Evolutionary conservation across 2,113 vertebrate genomes (phyloP).

Genomic region (Corynorhinus townsendii): DNA sequence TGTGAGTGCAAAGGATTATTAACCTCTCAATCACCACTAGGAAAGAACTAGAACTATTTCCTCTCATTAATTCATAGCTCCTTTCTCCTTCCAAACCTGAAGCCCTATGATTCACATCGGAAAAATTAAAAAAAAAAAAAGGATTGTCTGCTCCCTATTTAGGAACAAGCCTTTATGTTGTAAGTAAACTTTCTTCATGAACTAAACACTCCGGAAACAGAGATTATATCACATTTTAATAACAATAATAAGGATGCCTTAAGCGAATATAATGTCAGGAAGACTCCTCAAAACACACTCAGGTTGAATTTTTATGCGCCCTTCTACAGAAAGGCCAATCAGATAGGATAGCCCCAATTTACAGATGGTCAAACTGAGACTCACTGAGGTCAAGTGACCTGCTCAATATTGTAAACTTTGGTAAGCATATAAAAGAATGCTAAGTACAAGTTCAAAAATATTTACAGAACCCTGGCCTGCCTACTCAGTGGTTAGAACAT

Average conservation of each 20-base stretch:
- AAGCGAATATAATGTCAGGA: not conserved
- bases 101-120: not conserved
- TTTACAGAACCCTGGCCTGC: not conserved
- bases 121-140: not conserved
- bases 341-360: not conserved
- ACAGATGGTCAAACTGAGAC: not conserved
- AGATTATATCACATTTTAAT: not conserved
- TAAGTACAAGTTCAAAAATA: not conserved
- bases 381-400: not conserved
- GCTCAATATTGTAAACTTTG: not conserved
- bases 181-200: slow-evolving; percentile 26
- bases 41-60: not conserved
- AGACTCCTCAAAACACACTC: not conserved
- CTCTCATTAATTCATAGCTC: not conserved
- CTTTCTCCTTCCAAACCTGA: not conserved
- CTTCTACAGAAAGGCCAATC: not conserved
- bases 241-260: not conserved
- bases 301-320: not conserved
- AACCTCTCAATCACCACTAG: not conserved
- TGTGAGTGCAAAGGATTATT: not conserved
- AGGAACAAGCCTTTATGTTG: not conserved
- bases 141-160: not conserved
- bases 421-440: not conserved
- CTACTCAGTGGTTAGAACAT: too few relatives aligned
- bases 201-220: not conserved